Evolutionary conservation across 2,113 vertebrate genomes (phyloP).

Genomic region (Irena cyanogastra): DNA sequence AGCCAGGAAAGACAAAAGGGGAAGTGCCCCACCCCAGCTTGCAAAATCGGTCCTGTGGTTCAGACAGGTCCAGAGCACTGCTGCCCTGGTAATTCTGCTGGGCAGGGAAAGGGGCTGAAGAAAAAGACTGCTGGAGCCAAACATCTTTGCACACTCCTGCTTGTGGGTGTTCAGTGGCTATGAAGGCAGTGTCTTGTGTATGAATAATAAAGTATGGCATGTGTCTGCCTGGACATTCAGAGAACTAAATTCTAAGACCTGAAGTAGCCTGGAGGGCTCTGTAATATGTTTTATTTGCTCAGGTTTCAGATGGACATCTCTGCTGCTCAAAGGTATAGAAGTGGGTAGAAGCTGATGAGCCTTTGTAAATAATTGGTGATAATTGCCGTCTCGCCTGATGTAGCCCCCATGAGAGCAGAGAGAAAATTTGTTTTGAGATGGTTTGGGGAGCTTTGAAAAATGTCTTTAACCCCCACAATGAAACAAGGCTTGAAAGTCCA

Average conservation of each 20-base stretch:
- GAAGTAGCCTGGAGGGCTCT: not conserved
- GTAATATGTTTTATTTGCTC: not conserved
- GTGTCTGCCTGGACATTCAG: not conserved
- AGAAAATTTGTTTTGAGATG: not conserved
- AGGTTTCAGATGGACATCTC: not conserved
- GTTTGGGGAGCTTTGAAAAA: not conserved
- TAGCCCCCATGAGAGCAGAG: not conserved
- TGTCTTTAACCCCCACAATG: not conserved
- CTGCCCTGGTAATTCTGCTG: not conserved
- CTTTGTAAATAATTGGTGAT: not conserved
- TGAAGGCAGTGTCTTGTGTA: not conserved
- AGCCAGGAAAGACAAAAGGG: slow-evolving; percentile 20
- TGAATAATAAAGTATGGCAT: not conserved
- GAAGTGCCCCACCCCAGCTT: slow-evolving; percentile 59
- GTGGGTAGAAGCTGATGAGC: not conserved
- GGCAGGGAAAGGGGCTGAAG: not conserved
- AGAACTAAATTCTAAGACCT: not conserved
- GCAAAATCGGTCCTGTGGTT: not conserved
- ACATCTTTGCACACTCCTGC: not conserved
- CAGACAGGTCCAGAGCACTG: not conserved
- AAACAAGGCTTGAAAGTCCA: not conserved
- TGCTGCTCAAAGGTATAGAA: not conserved
- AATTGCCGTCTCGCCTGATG: not conserved
- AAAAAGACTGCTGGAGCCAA: not conserved
- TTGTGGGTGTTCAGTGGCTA: not conserved